Base-by-base conservation (phyloP, 2,888 invertebrate genomes). In the Meteorus cinctellus region DNA sequence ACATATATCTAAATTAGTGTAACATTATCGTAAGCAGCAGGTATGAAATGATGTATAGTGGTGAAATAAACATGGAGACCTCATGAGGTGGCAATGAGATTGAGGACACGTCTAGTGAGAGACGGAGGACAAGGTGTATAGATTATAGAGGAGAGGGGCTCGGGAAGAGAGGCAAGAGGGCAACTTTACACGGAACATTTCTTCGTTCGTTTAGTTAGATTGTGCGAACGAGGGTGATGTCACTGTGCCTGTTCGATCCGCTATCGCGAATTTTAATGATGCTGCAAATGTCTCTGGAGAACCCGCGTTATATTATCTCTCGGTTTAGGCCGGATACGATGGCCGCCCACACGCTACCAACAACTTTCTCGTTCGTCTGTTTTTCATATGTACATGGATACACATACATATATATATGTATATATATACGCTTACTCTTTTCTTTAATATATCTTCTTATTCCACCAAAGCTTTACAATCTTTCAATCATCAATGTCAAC, bases 251-350 rank as follows among this genome's bases (percentile, higher is more conserved):
- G 89, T 89, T 89, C 88, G 89, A 89, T 89, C 87, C 85, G 86
- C 88, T 89, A 89, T 89, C 89, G 89, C 89, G 89, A 89, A 89
- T 89, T 89, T 89, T 89, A 89, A 89, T 89, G 89, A 89, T 86
- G 89, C 87, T 89, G 89, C 89, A 89, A 89, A 89, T 89, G 89
- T 88, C 87, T 84, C 84, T 55, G 84, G 80, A 83, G 84, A 85
- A 86, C 86, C 72, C 79, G 86, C 87, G 86, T 86, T 88, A 87
- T 89, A 89, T 89, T 88, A 89, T 88, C 89, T 55, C 55, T 87
- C 84, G 86, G 84, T 86, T 88, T 87, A 86, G 88, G 88, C 89
- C 88, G 89, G 88, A 89, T 88, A 86, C 76, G 77, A 77, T 77
- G 88, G 87, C 88, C 87, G 88, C 89, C 88, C 88, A 89, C 55